phyloP scores from a whole-genome alignment of 2,888 invertebrate genomes.

The Isotomurus palustris region DNA sequence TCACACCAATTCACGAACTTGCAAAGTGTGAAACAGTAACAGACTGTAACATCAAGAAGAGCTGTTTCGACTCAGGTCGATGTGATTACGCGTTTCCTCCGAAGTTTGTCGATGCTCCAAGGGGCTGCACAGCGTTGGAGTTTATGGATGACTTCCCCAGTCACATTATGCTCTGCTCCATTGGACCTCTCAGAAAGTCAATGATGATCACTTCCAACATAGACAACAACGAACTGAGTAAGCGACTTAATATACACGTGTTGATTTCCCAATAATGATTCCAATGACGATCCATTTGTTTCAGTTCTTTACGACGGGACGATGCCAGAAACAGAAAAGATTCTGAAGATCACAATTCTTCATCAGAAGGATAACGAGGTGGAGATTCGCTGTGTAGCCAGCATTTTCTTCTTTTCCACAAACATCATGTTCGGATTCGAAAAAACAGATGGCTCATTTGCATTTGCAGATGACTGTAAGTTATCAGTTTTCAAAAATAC shows the following conservation, averaged over 20 bases:
- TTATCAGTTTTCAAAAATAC: neutral
- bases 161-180: conserved; percentile 37
- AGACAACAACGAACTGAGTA: conserved; percentile 37
- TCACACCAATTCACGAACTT: conserved; percentile 37
- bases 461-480: conserved; percentile 33
- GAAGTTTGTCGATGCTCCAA: conserved; percentile 37
- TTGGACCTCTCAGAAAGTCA: conserved; percentile 28
- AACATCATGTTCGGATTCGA: conserved; percentile 41
- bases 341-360: conserved; percentile 30
- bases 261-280: neutral
- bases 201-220: conserved; percentile 35
- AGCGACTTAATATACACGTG: conserved; percentile 1
- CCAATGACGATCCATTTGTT: neutral
- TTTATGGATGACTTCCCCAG: conserved; percentile 38
- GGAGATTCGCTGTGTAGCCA: conserved; percentile 37
- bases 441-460: conserved; percentile 37
- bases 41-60: conserved; percentile 39
- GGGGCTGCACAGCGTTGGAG: conserved; percentile 40
- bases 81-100: conserved; percentile 43
- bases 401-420: conserved; percentile 41
- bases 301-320: conserved; percentile 38
- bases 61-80: conserved; percentile 38
- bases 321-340: conserved; percentile 30
- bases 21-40: conserved; percentile 42
- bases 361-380: conserved; percentile 18